Evolutionary conservation across 2,113 vertebrate genomes (phyloP), one percentile per base, ranked within the genome.

Genomic region (Mesitornis unicolor): DNA sequence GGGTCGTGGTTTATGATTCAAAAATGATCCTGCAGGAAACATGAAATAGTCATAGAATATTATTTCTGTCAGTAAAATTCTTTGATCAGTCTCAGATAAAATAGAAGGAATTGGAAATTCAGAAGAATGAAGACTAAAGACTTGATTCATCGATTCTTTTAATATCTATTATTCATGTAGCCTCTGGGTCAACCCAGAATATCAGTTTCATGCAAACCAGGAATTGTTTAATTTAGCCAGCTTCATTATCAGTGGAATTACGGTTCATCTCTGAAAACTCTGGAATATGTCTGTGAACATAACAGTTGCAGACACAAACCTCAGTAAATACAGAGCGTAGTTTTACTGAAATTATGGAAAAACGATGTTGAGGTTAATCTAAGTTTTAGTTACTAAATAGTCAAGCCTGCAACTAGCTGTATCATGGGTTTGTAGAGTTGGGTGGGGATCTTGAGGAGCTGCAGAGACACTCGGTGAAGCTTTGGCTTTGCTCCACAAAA

Each of bases 151-250:
- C 64, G 86, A 79, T 87, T 84, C 61, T 59, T 94, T 87, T 82
- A 43, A 10, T 89, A 94, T 93, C 89, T 92, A 56, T 95, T 96
- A 89, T 90, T 96, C 84, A 75, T 88, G 38, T 75, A 53, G n/a
- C 53, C 54, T 91, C 83, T 68, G 15, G 35, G 48, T 93, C 57
- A 75, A 31, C 63, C 73, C 74, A 77, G 63, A 91, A 88, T 87
- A 89, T 29, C 75, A 50, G 33, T 74, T 89, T 71, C 14, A 4
- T 91, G 85, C 78, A 93, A 70, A 87, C 60, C 70, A 91, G 43
- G 83, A 86, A 36, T 82, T 86, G 76, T 61, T 5, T 79, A 79
- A 83, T 94, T 94, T 91, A 94, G 43, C 78, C 74, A 84, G 1
- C 29, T 80, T 84, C 24, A 24, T 82, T 65, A 51, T 70, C 20